Percentiles rank a stretch among this genome's conserved stretches.
phyloP scores from a whole-genome alignment of 2,113 vertebrate species.

The Notothenia coriiceps region DNA sequence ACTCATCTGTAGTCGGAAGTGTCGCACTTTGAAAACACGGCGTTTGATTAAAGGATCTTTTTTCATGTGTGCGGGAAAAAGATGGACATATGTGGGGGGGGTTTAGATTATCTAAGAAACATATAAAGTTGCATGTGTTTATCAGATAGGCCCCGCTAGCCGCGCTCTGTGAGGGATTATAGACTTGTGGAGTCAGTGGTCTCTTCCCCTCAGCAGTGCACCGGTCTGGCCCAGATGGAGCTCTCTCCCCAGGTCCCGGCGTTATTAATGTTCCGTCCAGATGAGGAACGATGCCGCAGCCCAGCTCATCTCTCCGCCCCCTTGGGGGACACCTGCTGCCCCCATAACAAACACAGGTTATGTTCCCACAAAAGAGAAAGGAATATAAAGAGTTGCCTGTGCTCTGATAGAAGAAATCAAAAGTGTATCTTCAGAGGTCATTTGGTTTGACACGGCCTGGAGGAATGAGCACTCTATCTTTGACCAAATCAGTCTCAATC shows the following conservation, averaged over 20 bases:
- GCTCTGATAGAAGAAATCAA: constrained; percentile 48
- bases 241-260: constrained; percentile 83
- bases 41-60: constrained; percentile 43
- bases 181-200: constrained; percentile 86
- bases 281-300: constrained; percentile 87
- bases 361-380: constrained; percentile 24
- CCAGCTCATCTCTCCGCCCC: constrained; percentile 86
- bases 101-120: constrained; percentile 31
- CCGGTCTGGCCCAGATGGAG: constrained; percentile 87
- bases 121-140: constrained; percentile 50
- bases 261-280: constrained; percentile 92
- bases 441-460: constrained; percentile 47
- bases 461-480: constrained; percentile 44
- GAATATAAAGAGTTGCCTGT: constrained; percentile 23
- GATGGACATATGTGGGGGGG: neutral
- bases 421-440: constrained; percentile 57
- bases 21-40: constrained; percentile 33
- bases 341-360: constrained; percentile 66
- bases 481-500: constrained; percentile 36
- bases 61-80: constrained; percentile 23
- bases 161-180: constrained; percentile 80
- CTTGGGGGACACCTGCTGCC: constrained; percentile 85
- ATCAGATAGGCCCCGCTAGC: constrained; percentile 49
- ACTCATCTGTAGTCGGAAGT: constrained; percentile 45
- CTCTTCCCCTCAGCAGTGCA: constrained; percentile 81